phyloP scores from a whole-genome alignment of 1,140 invertebrate genomes.

The Pemphigus obesinymphae region DNA sequence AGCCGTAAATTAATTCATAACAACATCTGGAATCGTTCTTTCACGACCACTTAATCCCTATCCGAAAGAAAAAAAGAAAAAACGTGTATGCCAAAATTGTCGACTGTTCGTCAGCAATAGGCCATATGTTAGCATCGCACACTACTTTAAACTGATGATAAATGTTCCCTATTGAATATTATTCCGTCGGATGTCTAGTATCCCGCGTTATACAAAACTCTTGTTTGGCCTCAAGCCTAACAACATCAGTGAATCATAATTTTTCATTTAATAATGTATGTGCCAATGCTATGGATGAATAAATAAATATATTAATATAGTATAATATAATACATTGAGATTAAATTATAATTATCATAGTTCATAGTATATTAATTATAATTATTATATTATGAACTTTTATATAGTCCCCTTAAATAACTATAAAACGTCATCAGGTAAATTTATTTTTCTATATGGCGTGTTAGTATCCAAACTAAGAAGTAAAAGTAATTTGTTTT shows the following conservation, averaged over 20 bases:
- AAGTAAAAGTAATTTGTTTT: too few relatives aligned
- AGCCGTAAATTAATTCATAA: not conserved
- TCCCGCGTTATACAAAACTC: not conserved
- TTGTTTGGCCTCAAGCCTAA: not conserved
- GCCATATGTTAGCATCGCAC: constrained; percentile 10
- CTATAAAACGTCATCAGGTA: too few relatives aligned
- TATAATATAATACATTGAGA: too few relatives aligned
- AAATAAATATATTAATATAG: too few relatives aligned
- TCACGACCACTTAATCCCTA: constrained; percentile 21
- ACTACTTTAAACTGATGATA: constrained; percentile 17
- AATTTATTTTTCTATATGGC: too few relatives aligned
- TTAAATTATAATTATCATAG: too few relatives aligned
- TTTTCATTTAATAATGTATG: too few relatives aligned
- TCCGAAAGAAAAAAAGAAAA: constrained; percentile 8
- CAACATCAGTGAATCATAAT: not conserved
- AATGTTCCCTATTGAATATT: constrained; percentile 20
- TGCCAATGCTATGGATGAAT: too few relatives aligned
- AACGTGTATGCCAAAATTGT: constrained; percentile 1
- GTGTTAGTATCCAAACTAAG: too few relatives aligned
- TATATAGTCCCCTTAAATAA: too few relatives aligned
- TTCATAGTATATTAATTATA: too few relatives aligned
- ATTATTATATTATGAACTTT: too few relatives aligned
- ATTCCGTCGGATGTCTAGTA: not conserved
- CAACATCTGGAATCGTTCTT: constrained; percentile 36
- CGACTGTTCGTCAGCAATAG: not conserved